These are phyloP conservation scores for Neria commutata DNA, from an alignment of 2,888 invertebrate species.

Conservation along the genomic window DNA sequence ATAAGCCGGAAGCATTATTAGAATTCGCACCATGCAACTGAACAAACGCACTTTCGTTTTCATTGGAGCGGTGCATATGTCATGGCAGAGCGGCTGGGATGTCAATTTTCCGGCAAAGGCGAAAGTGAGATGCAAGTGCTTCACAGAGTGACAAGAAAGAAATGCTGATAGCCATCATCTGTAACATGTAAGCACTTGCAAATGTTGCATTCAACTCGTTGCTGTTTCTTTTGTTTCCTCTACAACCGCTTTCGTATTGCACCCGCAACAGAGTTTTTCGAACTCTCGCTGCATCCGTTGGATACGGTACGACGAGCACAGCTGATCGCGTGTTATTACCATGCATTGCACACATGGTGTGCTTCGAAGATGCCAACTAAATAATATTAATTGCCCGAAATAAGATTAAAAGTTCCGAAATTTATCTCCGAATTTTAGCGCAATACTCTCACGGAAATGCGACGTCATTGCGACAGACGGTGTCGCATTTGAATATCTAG, in stretches of 20 bases:
- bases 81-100: constrained; percentile 9
- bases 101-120: neutral
- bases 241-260: neutral
- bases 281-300: constrained; percentile 43
- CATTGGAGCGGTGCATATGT: constrained; percentile 44
- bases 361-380: too few relatives aligned
- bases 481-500: too few relatives aligned
- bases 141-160: neutral
- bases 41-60: constrained; percentile 56
- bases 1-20: too few relatives aligned
- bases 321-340: too few relatives aligned
- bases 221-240: too few relatives aligned
- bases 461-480: neutral
- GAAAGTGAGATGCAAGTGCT: neutral
- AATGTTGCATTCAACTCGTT: constrained; percentile 4
- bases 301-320: constrained; percentile 4
- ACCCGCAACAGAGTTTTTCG: constrained; percentile 45
- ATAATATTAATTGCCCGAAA: too few relatives aligned
- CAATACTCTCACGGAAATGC: too few relatives aligned
- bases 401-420: too few relatives aligned
- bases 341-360: neutral
- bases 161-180: constrained; percentile 45
- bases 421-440: too few relatives aligned
- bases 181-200: constrained; percentile 19
- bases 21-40: too few relatives aligned